Evolutionary conservation across 2,888 invertebrate species (phyloP).

Genomic region (Apamea monoglypha): DNA sequence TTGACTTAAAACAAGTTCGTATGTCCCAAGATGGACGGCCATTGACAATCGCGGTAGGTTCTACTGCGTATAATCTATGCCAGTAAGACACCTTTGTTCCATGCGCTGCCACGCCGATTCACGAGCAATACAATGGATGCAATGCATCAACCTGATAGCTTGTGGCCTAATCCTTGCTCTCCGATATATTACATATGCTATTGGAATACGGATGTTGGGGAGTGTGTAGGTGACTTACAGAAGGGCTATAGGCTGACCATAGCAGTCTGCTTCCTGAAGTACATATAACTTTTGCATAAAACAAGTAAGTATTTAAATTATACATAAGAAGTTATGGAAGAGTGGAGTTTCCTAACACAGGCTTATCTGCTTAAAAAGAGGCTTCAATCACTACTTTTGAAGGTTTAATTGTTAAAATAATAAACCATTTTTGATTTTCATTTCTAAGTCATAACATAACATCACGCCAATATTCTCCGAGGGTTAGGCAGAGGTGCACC

Average conservation of each 20-base stretch:
- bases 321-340: too few species aligned
- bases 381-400: too few species aligned
- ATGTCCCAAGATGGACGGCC: slow-evolving; percentile 48
- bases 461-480: not conserved
- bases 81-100: slow-evolving; percentile 78
- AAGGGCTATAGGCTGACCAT: slow-evolving; percentile 17
- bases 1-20: slow-evolving; percentile 22
- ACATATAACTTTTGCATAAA: too few species aligned
- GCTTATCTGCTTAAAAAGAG: too few species aligned
- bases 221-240: slow-evolving; percentile 20
- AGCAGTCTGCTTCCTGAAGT: not conserved
- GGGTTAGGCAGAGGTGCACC: not conserved
- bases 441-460: too few species aligned
- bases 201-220: slow-evolving; percentile 48
- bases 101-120: slow-evolving; percentile 74
- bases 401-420: too few species aligned
- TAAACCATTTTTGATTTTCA: too few species aligned
- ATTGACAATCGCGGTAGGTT: slow-evolving; percentile 54
- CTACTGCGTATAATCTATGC: slow-evolving; percentile 70
- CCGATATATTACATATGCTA: slow-evolving; percentile 68
- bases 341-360: too few species aligned
- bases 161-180: slow-evolving; percentile 75
- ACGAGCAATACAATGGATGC: slow-evolving; percentile 76
- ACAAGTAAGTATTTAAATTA: too few species aligned
- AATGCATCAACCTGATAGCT: slow-evolving; percentile 83